Base-by-base conservation (phyloP, 1,140 invertebrate genomes). In the Nasonia giraulti region DNA sequence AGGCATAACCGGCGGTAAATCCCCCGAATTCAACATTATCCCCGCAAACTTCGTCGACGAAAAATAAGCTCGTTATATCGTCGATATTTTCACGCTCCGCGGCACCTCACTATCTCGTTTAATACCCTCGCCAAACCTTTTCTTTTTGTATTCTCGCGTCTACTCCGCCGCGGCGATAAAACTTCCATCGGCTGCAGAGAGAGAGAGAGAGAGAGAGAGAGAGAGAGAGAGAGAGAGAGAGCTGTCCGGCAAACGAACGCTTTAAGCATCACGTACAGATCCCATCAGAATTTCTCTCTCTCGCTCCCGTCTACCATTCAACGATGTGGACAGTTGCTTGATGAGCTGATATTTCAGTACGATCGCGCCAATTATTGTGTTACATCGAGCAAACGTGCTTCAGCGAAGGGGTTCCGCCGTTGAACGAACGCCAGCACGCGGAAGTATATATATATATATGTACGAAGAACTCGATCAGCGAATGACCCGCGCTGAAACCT, bases 291-390 rank as follows among this genome's bases (percentile, higher is more conserved):
- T 47, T n/a, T 76, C 44, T 76, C 40, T 77, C 75, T 75, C 37
- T 27, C 27, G 8, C 27, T 37, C 31, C 11, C 33, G 27, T 37
- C 73, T 74, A 33, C 69, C 12, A 40, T 75, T 75, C 73, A 37
- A 44, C 10, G 44, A 55, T 23, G 40, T 27, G 40, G 40, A 77
- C 75, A 55, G 75, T 77, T 55, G 44, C 44, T 23, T 17, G 75
- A 77, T 50, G 75, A 77, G 44, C 75, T 77, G 75, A 77, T 77
- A 55, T 77, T 77, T 77, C 75, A 77, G 75, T 55, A 37, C 75
- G 75, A 77, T 77, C 75, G 75, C 17, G 75, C 47, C 75, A 55
- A 77, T 77, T 77, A 77, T 77, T 31, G n/a, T 55, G 75, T 77
- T 77, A 77, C 75, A 47, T 55, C 44, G 44, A 77, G 44, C 75